These are phyloP conservation scores for Tadarida brasiliensis DNA, from an alignment of 2,797 vertebrate genomes.

Conservation along the genomic window DNA sequence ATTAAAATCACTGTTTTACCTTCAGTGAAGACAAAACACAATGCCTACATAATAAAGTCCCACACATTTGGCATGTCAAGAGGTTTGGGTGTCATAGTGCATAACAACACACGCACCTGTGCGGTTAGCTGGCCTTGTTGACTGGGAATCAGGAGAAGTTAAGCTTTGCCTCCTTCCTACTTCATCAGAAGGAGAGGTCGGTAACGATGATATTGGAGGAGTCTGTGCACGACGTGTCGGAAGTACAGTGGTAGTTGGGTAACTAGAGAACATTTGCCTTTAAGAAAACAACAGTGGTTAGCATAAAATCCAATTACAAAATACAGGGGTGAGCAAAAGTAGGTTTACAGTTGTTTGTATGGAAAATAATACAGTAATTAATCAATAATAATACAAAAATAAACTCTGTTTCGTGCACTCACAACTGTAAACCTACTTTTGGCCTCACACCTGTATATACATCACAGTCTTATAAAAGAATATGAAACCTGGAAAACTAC, in stretches of 20 bases:
- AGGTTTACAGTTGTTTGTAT: not conserved
- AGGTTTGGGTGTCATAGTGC: not conserved
- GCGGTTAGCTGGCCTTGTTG: constrained; percentile 92
- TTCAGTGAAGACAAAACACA: constrained; percentile 39
- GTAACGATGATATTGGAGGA: constrained; percentile 96
- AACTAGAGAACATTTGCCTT: constrained; percentile 99
- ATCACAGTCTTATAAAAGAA: constrained; percentile 21
- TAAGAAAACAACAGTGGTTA: constrained; percentile 68
- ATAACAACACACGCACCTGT: constrained; percentile 87
- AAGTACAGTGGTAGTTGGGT: constrained; percentile 96
- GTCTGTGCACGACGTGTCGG: constrained; percentile 97
- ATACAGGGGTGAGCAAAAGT: not conserved
- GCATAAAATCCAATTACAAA: constrained; percentile 25
- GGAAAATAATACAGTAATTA: not conserved
- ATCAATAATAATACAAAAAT: not conserved
- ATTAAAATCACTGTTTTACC: constrained; percentile 43
- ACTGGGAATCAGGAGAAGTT: constrained; percentile 97
- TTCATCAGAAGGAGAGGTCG: constrained; percentile 97
- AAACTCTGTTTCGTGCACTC: not conserved
- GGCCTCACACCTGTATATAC: not conserved
- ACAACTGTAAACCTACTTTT: not conserved
- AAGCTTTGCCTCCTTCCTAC: constrained; percentile 96
- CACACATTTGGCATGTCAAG: not conserved
- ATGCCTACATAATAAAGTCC: not conserved
- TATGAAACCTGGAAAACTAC: constrained; percentile 2